Evolutionary conservation across 2,888 invertebrate genomes (phyloP).

Genomic region (Mesorhabditis belari): DNA sequence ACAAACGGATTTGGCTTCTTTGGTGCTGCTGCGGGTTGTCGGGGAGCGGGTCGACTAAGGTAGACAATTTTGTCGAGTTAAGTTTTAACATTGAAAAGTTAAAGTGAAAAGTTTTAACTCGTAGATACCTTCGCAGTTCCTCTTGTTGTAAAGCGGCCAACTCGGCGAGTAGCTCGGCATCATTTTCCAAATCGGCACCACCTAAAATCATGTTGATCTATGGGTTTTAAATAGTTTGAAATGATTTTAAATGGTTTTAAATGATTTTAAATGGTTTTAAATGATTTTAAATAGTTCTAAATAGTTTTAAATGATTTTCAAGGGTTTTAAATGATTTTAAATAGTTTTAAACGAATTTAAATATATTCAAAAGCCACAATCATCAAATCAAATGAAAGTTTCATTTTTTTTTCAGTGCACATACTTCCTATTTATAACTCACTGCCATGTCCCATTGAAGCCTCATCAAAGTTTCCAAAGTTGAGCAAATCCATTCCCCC

Average conservation of each 20-base stretch:
- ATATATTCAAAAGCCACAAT: conserved; percentile 7
- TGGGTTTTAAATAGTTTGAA: too few relatives aligned
- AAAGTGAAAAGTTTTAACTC: background rate
- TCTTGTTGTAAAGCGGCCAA: conserved; percentile 29
- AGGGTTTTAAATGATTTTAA: too few relatives aligned
- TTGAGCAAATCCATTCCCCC: background rate
- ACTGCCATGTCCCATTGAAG: background rate
- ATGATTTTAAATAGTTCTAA: too few relatives aligned
- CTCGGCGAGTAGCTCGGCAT: conserved; percentile 34
- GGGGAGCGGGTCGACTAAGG: conserved; percentile 4
- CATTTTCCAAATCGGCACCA: conserved; percentile 30
- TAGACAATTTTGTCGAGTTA: too few relatives aligned
- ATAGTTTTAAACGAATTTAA: conserved; percentile 26
- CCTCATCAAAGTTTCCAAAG: background rate
- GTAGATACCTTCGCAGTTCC: conserved; percentile 7
- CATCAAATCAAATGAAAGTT: background rate
- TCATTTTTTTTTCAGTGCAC: background rate
- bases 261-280: too few relatives aligned
- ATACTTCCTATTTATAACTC: background rate
- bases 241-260: too few relatives aligned
- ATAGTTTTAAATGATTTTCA: too few relatives aligned
- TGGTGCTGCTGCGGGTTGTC: background rate
- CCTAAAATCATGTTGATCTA: conserved; percentile 26
- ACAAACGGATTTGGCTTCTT: conserved; percentile 1
- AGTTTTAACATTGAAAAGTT: too few relatives aligned